Evolutionary conservation across 2,797 vertebrate species (phyloP), one percentile per base, ranked within the genome.

Genomic region (Xenopus petersii): DNA sequence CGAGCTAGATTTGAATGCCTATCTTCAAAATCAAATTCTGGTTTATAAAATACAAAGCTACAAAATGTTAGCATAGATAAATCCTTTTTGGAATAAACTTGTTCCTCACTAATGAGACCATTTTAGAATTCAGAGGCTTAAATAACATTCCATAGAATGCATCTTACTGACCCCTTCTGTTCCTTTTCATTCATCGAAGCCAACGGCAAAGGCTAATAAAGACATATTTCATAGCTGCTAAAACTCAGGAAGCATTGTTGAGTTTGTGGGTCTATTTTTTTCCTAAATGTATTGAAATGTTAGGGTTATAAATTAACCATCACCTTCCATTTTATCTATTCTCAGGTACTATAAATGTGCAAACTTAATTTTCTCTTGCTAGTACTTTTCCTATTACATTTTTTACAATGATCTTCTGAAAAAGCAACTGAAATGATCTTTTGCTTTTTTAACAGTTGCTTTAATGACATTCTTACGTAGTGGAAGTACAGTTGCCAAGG

Each of bases 351-450:
- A 17, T 15, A 70, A 54, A 70, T 54, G 56, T 54, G 21, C 33
- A 64, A 58, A 51, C 49, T 49, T 62, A 2, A 30, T 30, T 30
- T 55, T 55, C 11, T 15, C 16, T 56, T 56, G 54, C 54, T 56
- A 5, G 4, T 56, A 56, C 54, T 16, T 56, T 56, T 56, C 2
- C 16, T 5, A 7, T 17, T n/a, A n/a, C 5, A 17, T 8, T 70
- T 64, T 49, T 33, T n/a, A 4, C 61, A 48, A 49, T 48, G 33
- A 48, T 75, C 30, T 70, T 36, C 16, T 70, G 51, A 17, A 65
- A 47, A 64, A 56, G 9, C 13, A 64, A 33, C 21, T 64, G 74
- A 70, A 75, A 26, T 3, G 74, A 48, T 70, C 16, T 17, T 17
- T 55, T 17, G 1, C 62, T 59, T 60, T 17, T 42, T 54, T 30